phyloP scores from a whole-genome alignment of 2,888 invertebrate species.

The Ecliptopera silaceata region DNA sequence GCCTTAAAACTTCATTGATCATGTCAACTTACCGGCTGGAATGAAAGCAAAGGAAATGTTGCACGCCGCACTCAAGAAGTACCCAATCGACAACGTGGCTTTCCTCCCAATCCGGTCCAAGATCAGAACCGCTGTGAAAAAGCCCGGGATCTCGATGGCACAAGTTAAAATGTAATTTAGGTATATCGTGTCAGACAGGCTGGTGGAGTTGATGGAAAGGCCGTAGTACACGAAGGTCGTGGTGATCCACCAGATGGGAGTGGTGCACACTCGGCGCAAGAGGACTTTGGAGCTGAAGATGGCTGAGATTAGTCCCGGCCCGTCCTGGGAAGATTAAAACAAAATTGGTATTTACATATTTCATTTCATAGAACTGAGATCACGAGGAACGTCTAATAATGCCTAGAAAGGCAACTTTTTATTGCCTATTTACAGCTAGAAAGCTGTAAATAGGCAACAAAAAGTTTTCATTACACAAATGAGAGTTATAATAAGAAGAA shows the following conservation, averaged over 20 bases:
- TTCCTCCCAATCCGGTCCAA: constrained; percentile 86
- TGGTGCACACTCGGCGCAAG: constrained; percentile 82
- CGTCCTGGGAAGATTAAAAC: constrained; percentile 27
- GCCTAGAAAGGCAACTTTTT: no score
- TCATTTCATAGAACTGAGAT: no score
- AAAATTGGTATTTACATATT: no score
- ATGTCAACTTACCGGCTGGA: constrained; percentile 75
- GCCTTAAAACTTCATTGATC: no score
- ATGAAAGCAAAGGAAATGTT: constrained; percentile 68
- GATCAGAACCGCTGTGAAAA: constrained; percentile 82
- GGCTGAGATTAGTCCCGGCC: constrained; percentile 48
- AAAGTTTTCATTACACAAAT: no score
- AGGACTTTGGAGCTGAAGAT: constrained; percentile 79
- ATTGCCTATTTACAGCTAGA: no score
- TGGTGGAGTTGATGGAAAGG: constrained; percentile 88
- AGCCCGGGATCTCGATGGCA: constrained; percentile 88
- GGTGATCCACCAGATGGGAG: constrained; percentile 90
- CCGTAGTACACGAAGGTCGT: constrained; percentile 92
- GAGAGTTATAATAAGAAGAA: no score
- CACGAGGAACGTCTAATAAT: no score
- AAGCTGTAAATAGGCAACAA: no score
- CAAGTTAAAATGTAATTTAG: constrained; percentile 87
- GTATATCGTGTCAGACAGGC: constrained; percentile 88
- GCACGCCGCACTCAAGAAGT: constrained; percentile 82
- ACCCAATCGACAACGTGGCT: constrained; percentile 82